A percentile compares a stretch with the other conserved stretches of the same genome.
Evolutionary conservation across 2,797 vertebrate genomes (phyloP).

Genomic region (Rhabdophis nuchalis): DNA sequence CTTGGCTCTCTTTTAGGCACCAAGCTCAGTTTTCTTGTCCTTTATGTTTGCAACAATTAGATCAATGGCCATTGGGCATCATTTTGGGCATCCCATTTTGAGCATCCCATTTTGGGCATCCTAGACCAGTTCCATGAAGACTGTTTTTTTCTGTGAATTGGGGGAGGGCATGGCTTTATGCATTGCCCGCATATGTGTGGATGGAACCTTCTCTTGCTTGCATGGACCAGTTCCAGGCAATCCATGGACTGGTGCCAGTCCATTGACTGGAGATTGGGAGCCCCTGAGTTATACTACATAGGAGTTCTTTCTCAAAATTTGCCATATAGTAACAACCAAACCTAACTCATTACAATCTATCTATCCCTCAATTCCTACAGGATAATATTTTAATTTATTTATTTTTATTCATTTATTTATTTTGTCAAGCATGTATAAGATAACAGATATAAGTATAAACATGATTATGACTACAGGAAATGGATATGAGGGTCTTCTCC

Average conservation of each 20-base stretch:
- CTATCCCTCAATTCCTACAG: not conserved
- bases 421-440: no score
- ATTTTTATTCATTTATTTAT: no score
- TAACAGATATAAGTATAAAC: no score
- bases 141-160: not conserved
- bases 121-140: not conserved
- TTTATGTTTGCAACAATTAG: not conserved
- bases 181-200: not conserved
- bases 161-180: not conserved
- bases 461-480: no score
- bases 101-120: not conserved
- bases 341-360: not conserved
- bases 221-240: not conserved
- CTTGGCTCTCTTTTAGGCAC: not conserved
- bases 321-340: not conserved
- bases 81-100: not conserved
- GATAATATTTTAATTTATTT: not conserved
- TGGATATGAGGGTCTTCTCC: no score
- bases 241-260: not conserved
- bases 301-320: not conserved
- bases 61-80: not conserved
- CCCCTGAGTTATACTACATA: not conserved
- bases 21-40: not conserved
- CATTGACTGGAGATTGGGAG: not conserved
- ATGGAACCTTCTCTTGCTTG: not conserved